Evolutionary conservation across 2,888 invertebrate genomes (phyloP), one percentile per base, ranked within the genome.

Genomic region (Drosophila algonquin): DNA sequence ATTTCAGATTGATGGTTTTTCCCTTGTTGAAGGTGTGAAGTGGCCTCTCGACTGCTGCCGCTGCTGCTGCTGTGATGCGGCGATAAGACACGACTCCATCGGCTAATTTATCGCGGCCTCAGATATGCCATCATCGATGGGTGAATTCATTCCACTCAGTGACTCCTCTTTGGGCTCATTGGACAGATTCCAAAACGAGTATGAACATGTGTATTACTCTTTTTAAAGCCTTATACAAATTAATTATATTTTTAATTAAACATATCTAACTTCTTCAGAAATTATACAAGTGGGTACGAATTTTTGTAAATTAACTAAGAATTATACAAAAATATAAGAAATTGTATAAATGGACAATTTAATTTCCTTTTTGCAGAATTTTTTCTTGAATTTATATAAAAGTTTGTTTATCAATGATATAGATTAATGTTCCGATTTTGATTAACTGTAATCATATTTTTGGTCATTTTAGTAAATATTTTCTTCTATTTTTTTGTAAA

Each of bases 11-110:
- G 35, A 21, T 40, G 14, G 6, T 7, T 40, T n/a, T n/a, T 14
- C 40, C 40, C 40, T n/a, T 40, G 40, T n/a, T 40, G 40, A 60
- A 86, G 78, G 80, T 75, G 80, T 86, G 78, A 83, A 80, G 47
- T 30, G 8, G 35, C n/a, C 61, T 30, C 50, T 35, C 50, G 7
- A 69, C 32, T 46, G 30, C 18, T 1, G 18, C 18, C 1, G 0
- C 35, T 50, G 50, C 32, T 32, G 27, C n/a, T 45, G 27, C 21
- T 35, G 46, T 32, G 81, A 84, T 81, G 62, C n/a, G 46, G 44
- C 45, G 86, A 80, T 80, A 76, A 73, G 82, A 57, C 61, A 48
- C 62, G 64, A 65, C 24, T 60, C 44, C 27, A 62, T 46, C 35
- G 53, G 45, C 69, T 75, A 71, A 79, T 78, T 78, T 59, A 50